Base-by-base conservation (phyloP, 2,888 invertebrate genomes). In the Agapostemon virescens region DNA sequence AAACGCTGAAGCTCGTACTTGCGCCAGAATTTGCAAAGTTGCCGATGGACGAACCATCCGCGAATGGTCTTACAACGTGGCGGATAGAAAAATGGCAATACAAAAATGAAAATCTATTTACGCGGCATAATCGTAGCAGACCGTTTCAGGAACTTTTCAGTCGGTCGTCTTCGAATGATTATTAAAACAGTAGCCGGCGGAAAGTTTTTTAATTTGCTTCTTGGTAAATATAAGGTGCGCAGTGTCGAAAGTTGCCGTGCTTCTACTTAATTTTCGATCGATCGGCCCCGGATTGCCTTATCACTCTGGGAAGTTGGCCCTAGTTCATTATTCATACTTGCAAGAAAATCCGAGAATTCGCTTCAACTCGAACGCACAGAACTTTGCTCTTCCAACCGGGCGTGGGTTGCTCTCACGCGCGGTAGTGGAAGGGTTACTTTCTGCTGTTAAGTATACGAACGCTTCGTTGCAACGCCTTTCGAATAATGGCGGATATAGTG, bases 321-420 rank as follows among this genome's bases (percentile, higher is more conserved):
- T 40, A 38, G 66, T 81, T 84, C 78, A 83, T 84, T 84, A 83
- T 83, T 84, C 84, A 83, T 83, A 81, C 71, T 72, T 45, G 74
- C 75, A 76, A 75, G 84, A 84, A 82, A 84, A 83, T 81, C 83
- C 73, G 52, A 61, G 83, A 78, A 84, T 83, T 84, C 78, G 72
- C 78, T 68, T 73, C 64, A 77, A 77, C 79, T 79, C 79, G 70
- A 67, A 73, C 70, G 76, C 67, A 69, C 49, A 49, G 49, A 83
- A 79, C 76, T 82, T 77, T 68, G 70, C 75, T 82, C 66, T 79
- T 76, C 64, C 58, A 33, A 30, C 17, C 20, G 63, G 33, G 61
- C 0, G 61, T 20, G 20, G 58, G 58, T 58, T 13, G 20, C 20
- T 61, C 26, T 15, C 26, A 5, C 55, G 23, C n/a, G n/a, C 23